Evolutionary conservation across 2,113 vertebrate genomes (phyloP).

Genomic region (Sakesphorus luctuosus): DNA sequence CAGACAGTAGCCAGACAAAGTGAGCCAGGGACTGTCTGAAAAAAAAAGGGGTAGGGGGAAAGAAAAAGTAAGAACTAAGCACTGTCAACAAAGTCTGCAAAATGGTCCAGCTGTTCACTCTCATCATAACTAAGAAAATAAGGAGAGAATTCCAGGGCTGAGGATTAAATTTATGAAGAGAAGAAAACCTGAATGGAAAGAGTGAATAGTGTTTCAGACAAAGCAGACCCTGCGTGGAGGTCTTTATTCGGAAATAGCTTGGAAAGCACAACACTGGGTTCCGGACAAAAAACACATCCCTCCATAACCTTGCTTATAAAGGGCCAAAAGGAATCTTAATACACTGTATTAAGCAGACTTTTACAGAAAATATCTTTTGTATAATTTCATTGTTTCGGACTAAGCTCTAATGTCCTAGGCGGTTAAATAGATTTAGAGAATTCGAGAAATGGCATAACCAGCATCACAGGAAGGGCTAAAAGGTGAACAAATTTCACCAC

Average conservation of each 20-base stretch:
- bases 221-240: not conserved
- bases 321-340: slow-evolving; percentile 5
- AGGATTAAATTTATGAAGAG: slow-evolving; percentile 62
- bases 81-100: slow-evolving; percentile 66
- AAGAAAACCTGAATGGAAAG: slow-evolving; percentile 40
- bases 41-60: not conserved
- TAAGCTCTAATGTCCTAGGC: not conserved
- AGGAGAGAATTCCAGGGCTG: slow-evolving; percentile 31
- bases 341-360: not conserved
- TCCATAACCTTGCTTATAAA: not conserved
- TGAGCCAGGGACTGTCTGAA: slow-evolving; percentile 70
- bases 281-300: not conserved
- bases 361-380: not conserved
- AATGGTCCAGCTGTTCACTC: slow-evolving; percentile 71
- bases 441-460: slow-evolving; percentile 7
- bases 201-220: slow-evolving; percentile 39
- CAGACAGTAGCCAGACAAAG: slow-evolving; percentile 82
- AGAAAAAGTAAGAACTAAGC: slow-evolving; percentile 47
- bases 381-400: not conserved
- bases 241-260: slow-evolving; percentile 24
- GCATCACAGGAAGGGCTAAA: not conserved
- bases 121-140: slow-evolving; percentile 68
- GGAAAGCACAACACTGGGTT: not conserved
- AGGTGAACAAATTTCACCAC: slow-evolving; percentile 32
- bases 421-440: slow-evolving; percentile 35